phyloP scores from a whole-genome alignment of 2,797 vertebrate species.

The Bovichtus diacanthus region DNA sequence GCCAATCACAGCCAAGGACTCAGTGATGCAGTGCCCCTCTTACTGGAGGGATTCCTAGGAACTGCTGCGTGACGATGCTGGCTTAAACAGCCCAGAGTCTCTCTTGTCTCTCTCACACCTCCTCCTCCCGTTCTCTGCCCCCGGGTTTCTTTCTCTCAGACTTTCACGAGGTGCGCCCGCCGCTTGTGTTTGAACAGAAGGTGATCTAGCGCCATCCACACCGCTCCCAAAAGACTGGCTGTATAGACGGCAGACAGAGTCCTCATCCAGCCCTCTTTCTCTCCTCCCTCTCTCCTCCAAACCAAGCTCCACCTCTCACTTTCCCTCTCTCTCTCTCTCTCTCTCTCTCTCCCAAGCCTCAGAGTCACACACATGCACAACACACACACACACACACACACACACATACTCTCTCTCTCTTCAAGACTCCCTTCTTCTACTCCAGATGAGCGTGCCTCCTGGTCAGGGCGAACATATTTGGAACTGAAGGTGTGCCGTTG shows the following conservation, averaged over 20 bases:
- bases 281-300: conserved; percentile 55
- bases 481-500: conserved; percentile 77
- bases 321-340: conserved; percentile 50
- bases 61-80: conserved; percentile 88
- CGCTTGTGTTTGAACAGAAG: conserved; percentile 66
- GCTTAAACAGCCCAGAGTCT: conserved; percentile 83
- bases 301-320: conserved; percentile 78
- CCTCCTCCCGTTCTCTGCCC: conserved; percentile 29
- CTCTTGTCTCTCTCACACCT: conserved; percentile 65
- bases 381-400: conserved; percentile 21
- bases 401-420: conserved; percentile 31
- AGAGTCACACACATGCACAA: conserved; percentile 35
- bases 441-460: conserved; percentile 76
- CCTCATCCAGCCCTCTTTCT: conserved; percentile 72
- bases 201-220: conserved; percentile 76
- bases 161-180: conserved; percentile 64
- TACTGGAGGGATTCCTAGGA: conserved; percentile 94
- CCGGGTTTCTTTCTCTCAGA: conserved; percentile 44
- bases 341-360: conserved; percentile 31
- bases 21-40: conserved; percentile 86
- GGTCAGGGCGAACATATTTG: conserved; percentile 66
- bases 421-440: conserved; percentile 68
- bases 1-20: conserved; percentile 90
- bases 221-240: conserved; percentile 77
- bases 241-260: conserved; percentile 69